These are phyloP conservation scores for Rhineura floridana DNA, from an alignment of 2,113 vertebrate species.

Conservation along the genomic window DNA sequence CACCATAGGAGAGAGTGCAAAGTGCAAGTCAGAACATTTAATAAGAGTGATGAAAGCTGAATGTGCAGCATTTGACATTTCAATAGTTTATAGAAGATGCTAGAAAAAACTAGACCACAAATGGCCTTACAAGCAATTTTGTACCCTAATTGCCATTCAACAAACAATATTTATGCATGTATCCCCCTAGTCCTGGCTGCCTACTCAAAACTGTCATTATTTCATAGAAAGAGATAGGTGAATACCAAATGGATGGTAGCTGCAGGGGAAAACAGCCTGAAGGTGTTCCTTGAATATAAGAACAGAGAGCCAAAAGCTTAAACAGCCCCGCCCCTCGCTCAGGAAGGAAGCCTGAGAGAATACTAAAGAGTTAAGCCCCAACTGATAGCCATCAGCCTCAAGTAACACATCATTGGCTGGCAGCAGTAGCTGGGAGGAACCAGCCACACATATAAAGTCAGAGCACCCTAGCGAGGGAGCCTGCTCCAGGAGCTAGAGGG, in stretches of 20 bases:
- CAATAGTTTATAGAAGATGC: not conserved
- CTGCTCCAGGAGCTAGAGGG: too few relatives aligned
- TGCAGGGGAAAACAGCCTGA: not conserved
- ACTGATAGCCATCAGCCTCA: too few relatives aligned
- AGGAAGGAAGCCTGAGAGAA: too few relatives aligned
- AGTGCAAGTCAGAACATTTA: slow-evolving; percentile 11
- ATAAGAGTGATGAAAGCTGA: slow-evolving; percentile 20
- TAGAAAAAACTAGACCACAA: not conserved
- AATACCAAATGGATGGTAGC: not conserved
- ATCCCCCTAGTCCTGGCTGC: not conserved
- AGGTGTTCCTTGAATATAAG: not conserved
- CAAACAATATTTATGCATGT: not conserved
- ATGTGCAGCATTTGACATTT: slow-evolving; percentile 3
- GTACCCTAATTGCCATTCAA: slow-evolving; percentile 11
- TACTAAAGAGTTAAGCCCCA: too few relatives aligned
- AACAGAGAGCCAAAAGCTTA: too few relatives aligned
- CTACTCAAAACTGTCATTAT: not conserved
- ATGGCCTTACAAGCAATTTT: not conserved
- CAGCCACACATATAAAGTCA: too few relatives aligned
- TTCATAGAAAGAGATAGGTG: not conserved
- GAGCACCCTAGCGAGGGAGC: too few relatives aligned
- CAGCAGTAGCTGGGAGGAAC: too few relatives aligned
- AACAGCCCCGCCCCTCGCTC: too few relatives aligned
- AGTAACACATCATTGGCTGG: too few relatives aligned
- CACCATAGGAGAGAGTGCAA: not conserved